Base-by-base conservation (phyloP, 2,797 vertebrate genomes). In the Diplodus puntazzo region DNA sequence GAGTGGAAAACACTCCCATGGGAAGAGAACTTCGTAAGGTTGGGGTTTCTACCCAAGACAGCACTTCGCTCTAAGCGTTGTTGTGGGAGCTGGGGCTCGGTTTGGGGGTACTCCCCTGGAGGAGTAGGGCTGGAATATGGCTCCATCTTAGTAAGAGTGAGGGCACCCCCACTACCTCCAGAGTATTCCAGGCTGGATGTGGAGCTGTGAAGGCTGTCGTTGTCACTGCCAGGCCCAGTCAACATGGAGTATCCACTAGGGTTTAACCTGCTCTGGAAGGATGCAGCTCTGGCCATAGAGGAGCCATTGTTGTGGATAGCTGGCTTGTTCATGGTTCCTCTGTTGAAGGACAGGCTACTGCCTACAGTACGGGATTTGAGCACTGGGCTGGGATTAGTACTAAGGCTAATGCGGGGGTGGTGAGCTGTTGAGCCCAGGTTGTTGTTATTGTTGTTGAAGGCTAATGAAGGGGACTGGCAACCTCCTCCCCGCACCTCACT, bases 141-240 rank as follows among this genome's bases (percentile, higher is more conserved):
- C 21, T 71, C 82, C n/a, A 88, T 54, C 77, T 90, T 91, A 50
- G 74, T 82, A 8, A 90, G 77, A 0, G 90, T 27, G 0, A 77
- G 48, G 8, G 60, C 43, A 52, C 79, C 77, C 2, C 80, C 83
- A 20, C 63, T 60, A 1, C 79, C 84, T 11, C 82, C 92, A 34
- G 92, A 81, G 79, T 95, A 97, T 71, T 97, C 97, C 82, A 97
- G 82, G 89, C 96, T 97, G 54, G 97, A 97, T 3, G 96, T 96
- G 0, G 96, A 97, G 85, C 96, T 97, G 82, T 96, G 96, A 34
- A 96, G 95, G 83, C 96, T 97, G 83, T 97, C 96, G 0, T 95
- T 96, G 50, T 97, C 95, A 1, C 96, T 96, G 20, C 96, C 95
- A 0, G 93, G 95, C 2, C 95, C 95, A 0, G 88, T 95, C 17